Evolutionary conservation across 2,797 vertebrate genomes (phyloP).

Genomic region (Lithobates pipiens): DNA sequence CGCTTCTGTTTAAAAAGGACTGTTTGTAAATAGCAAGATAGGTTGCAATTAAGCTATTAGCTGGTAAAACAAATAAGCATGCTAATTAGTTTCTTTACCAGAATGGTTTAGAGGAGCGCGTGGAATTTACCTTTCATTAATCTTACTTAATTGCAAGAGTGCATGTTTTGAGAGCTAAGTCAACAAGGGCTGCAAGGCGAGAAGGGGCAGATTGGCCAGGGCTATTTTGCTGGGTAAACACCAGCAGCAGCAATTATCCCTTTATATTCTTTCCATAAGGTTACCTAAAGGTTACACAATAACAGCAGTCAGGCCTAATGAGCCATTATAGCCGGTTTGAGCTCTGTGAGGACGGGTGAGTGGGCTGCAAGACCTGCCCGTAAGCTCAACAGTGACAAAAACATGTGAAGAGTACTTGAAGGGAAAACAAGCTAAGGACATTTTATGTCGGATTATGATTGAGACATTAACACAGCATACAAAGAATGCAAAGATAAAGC

Average conservation of each 20-base stretch:
- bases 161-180: slow-evolving; percentile 65
- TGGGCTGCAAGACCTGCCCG: not conserved
- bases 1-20: slow-evolving; percentile 76
- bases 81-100: slow-evolving; percentile 79
- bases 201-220: slow-evolving; percentile 56
- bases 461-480: no score
- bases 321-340: not conserved
- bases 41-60: slow-evolving; percentile 82
- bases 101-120: slow-evolving; percentile 68
- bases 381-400: no score
- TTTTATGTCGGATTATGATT: no score
- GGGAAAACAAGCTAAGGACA: no score
- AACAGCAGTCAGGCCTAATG: slow-evolving; percentile 27
- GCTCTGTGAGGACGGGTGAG: not conserved
- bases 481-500: no score
- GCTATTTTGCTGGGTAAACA: slow-evolving; percentile 31
- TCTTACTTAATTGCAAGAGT: slow-evolving; percentile 79
- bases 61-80: slow-evolving; percentile 77
- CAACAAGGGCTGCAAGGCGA: slow-evolving; percentile 62
- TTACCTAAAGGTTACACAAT: not conserved
- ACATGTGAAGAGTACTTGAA: no score
- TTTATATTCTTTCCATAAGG: not conserved
- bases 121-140: slow-evolving; percentile 85
- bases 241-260: slow-evolving; percentile 38
- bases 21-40: slow-evolving; percentile 84